Evolutionary conservation across 2,113 vertebrate species (phyloP), one percentile per base, ranked within the genome.

Genomic region (Rhinolophus sinicus): DNA sequence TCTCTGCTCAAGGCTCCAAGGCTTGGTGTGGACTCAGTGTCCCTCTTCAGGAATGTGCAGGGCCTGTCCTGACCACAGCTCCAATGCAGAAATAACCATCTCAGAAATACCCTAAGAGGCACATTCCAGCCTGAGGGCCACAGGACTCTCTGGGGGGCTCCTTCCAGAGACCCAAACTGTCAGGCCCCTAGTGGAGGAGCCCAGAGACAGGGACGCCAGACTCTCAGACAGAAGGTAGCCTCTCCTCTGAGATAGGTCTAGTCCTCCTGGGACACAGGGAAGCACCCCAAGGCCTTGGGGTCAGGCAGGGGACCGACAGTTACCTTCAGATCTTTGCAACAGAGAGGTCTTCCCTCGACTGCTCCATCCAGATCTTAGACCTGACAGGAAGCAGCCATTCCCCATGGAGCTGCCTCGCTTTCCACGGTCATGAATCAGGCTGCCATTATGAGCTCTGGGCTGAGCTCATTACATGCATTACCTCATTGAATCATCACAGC

Each of bases 1-100:
- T 72, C 88, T 97, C 92, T 64, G 56, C 67, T 91, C 3, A 0
- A 60, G 80, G 24, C 78, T 52, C 33, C 38, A 5, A 3, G 13
- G 81, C 77, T 92, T 91, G 90, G 73, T 81, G 0, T 0, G 44
- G 64, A 92, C 88, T 85, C 67, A 26, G 38, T 84, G 85, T 93
- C 69, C 82, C n/a, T 92, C 52, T 56, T 54, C 64, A 92, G 89
- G 88, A 97, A 96, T 89, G 67, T 19, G 8, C 67, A 58, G 50
- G 90, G 72, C 91, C 82, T 90, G 44, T 91, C 58, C 77, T 64
- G 11, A 78, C 60, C 40, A n/a, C 33, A 64, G 73, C 84, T 87
- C 75, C 10, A 1, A 38, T 28, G 90, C 82, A 93, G 88, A 94
- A 96, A 96, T 75, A 92, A 92, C 80, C 82, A 88, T 67, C 87